Conservation (phyloP, 1,140 invertebrate genomes). For the Amyelois transitella region DNA sequence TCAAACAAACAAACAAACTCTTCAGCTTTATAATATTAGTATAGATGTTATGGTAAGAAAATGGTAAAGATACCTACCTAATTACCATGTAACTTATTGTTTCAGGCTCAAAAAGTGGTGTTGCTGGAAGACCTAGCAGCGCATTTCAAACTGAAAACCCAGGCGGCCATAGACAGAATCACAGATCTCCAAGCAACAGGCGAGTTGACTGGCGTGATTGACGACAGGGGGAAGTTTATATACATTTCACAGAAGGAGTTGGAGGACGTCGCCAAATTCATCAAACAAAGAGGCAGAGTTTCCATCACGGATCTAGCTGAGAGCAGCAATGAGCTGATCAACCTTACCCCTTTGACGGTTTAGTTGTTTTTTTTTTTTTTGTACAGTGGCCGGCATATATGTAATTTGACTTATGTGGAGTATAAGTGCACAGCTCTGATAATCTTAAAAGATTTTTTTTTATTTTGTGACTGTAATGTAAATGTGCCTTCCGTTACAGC, state of each 20-base stretch:
- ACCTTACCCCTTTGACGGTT: conserved; percentile 78
- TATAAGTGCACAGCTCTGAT: no score
- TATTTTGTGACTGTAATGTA: no score
- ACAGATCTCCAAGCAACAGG: conserved; percentile 89
- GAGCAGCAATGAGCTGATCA: conserved; percentile 95
- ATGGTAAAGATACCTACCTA: no score
- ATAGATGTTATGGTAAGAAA: no score
- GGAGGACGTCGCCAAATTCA: conserved; percentile 95
- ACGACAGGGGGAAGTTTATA: conserved; percentile 99
- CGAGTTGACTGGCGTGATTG: conserved; percentile 93
- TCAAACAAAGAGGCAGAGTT: conserved; percentile 94
- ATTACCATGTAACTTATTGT: conserved; percentile 12
- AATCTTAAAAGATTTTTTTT: no score
- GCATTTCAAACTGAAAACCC: conserved; percentile 94
- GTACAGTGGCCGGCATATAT: no score
- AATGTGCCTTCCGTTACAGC: no score
- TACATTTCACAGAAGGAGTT: conserved; percentile 96
- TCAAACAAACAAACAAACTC: no score
- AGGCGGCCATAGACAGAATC: conserved; percentile 89
- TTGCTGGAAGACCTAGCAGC: conserved; percentile 94
- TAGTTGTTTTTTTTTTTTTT: not conserved
- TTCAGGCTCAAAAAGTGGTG: conserved; percentile 90
- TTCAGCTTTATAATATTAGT: not conserved
- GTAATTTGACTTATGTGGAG: no score
- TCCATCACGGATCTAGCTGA: conserved; percentile 95